These are phyloP conservation scores for Halcyon chelicuti DNA, from an alignment of 2,797 vertebrate genomes.

Conservation along the genomic window DNA sequence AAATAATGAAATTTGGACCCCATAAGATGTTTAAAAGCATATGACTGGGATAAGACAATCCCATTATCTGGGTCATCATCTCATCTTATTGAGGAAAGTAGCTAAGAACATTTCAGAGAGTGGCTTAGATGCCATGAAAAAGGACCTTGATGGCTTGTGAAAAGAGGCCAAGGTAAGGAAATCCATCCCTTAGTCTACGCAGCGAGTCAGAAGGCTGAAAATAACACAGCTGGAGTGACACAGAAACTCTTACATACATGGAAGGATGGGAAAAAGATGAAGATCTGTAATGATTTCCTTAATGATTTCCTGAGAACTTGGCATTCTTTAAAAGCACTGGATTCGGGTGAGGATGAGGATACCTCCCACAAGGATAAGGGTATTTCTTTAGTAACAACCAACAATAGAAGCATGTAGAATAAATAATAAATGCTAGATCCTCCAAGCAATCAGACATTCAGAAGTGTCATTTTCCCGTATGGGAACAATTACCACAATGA, in stretches of 20 bases:
- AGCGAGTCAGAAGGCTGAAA: neutral
- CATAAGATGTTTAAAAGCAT: neutral
- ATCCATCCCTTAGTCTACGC: neutral
- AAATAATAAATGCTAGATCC: conserved; percentile 20
- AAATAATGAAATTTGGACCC: conserved; percentile 44
- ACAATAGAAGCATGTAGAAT: neutral
- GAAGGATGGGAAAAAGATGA: neutral
- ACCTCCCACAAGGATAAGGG: neutral
- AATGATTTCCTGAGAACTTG: neutral
- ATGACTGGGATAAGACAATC: neutral
- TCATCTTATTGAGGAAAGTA: neutral
- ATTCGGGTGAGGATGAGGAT: no score
- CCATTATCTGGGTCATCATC: conserved; percentile 14
- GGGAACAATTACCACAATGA: neutral
- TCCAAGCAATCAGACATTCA: neutral
- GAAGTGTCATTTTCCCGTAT: neutral
- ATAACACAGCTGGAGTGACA: neutral
- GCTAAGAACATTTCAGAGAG: neutral
- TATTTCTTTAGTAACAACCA: neutral
- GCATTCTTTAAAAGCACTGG: neutral
- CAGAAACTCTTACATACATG: neutral
- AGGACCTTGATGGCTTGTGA: neutral
- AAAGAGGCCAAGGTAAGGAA: neutral
- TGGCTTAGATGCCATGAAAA: neutral
- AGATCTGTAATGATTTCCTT: neutral